phyloP scores from a whole-genome alignment of 2,797 vertebrate species.

The Peromyscus eremicus region DNA sequence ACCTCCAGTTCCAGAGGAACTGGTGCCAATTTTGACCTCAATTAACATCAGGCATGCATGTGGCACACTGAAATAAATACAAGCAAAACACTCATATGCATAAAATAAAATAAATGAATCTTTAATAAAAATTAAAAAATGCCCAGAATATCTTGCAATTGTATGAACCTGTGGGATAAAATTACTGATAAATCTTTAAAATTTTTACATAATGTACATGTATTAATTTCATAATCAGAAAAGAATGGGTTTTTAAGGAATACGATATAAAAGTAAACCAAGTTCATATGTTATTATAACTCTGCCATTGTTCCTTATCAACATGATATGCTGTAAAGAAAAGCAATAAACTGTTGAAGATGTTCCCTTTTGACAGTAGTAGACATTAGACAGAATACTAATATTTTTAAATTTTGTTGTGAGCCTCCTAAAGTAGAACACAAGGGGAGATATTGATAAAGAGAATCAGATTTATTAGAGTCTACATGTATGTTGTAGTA shows the following conservation, averaged over 20 bases:
- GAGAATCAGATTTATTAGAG: neutral
- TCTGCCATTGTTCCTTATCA: neutral
- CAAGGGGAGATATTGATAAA: neutral
- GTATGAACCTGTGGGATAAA: neutral
- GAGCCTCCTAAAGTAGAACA: neutral
- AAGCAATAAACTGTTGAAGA: neutral
- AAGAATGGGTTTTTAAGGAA: neutral
- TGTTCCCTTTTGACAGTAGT: neutral
- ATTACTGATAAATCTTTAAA: neutral
- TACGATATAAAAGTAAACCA: conserved; percentile 25
- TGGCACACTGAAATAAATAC: neutral
- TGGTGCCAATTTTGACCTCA: neutral
- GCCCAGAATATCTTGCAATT: neutral
- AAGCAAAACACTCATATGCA: neutral
- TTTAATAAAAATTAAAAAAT: neutral
- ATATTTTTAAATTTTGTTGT: neutral
- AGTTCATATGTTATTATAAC: neutral
- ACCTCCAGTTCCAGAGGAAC: neutral
- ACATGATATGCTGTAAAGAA: neutral
- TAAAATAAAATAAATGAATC: neutral
- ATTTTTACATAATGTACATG: neutral
- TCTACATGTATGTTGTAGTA: neutral
- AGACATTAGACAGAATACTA: neutral
- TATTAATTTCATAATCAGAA: conserved; percentile 14
- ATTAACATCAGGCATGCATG: neutral